Evolutionary conservation across 2,113 vertebrate species (phyloP).

Genomic region (Rhinoptilus africanus): DNA sequence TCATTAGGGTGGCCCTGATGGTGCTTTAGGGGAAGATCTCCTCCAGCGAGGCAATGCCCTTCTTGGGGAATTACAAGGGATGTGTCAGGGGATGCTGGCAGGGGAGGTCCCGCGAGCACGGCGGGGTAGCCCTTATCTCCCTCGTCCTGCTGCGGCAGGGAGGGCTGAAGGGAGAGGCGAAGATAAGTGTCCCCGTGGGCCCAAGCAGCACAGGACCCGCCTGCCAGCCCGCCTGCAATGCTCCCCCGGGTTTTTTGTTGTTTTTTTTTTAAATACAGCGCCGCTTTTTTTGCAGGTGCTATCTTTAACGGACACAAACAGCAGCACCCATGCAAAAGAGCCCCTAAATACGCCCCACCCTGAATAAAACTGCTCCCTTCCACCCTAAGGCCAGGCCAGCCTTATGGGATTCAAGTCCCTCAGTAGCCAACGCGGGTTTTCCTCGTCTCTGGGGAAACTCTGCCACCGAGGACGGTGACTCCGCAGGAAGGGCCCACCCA

Average conservation of each 20-base stretch:
- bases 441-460: background rate
- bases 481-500: background rate
- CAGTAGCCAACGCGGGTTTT: accelerated
- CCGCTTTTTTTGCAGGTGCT: background rate
- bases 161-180: background rate
- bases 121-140: background rate
- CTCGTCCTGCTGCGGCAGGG: background rate
- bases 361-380: background rate
- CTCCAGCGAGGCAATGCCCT: background rate
- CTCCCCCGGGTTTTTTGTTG: background rate
- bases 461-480: too few relatives aligned
- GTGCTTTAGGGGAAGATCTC: background rate
- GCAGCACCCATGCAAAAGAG: background rate
- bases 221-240: background rate
- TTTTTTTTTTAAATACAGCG: background rate
- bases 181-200: background rate
- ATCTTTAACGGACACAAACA: background rate
- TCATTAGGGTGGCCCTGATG: too few relatives aligned
- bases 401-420: accelerated
- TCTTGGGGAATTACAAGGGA: background rate
- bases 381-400: background rate
- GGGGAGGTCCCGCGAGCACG: accelerated
- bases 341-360: background rate
- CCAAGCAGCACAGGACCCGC: background rate
- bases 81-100: background rate